Evolutionary conservation across 2,888 invertebrate genomes (phyloP), one percentile per base, ranked within the genome.

Genomic region (Diadromus collaris): DNA sequence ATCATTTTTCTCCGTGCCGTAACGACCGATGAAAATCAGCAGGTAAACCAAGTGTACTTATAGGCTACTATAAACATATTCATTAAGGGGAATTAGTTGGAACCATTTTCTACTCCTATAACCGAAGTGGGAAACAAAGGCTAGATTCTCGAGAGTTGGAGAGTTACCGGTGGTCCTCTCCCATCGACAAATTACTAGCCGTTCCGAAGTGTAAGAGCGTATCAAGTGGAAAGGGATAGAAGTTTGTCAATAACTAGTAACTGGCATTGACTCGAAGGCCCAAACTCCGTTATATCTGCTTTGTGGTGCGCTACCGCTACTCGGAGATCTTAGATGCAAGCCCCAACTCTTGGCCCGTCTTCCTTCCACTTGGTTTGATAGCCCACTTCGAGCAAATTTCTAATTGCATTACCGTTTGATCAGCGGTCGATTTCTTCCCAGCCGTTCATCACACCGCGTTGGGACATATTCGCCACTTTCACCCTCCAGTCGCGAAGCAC

Each of bases 61-160:
- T 51, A 73, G 60, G 27, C n/a, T 16, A 51, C 16, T 32, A 19
- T 24, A n/a, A 34, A 4, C 51, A 27, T 27, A 63, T 69, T 68
- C 19, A 67, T 51, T 24, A 24, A 76, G 67, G 56, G 63, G 80
- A 76, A 78, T 74, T 81, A 74, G 81, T 63, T 24, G 79, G 83
- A 84, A 80, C 83, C 83, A 81, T 84, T 84, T 82, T 82, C 83
- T 81, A 84, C 85, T 84, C 87, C 86, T 85, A 85, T 86, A 87
- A 88, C 86, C 82, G 82, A 86, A 87, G 84, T 85, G 82, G 80
- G 83, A 21, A 86, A 88, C 86, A 88, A 89, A 88, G 85, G 82
- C 81, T 27, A 34, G 24, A 34, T 64, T 70, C 70, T 34, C 32
- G 41, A 46, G 73, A 73, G 65, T 63, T 70, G 24, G 60, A 73